Conservation (phyloP, 2,888 invertebrate genomes). For the Drosophila mimetica region DNA sequence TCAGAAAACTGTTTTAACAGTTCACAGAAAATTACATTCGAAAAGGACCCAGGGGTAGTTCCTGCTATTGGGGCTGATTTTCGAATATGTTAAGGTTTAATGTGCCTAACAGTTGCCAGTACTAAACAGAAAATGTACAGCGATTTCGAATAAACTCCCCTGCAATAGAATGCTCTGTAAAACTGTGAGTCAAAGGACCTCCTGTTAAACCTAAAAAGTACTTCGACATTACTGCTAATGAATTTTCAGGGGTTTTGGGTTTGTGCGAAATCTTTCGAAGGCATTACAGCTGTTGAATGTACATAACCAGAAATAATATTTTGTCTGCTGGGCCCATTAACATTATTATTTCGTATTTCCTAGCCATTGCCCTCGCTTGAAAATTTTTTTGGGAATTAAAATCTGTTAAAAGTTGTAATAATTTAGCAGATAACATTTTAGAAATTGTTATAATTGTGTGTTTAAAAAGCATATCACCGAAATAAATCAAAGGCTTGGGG, state of each 20-base stretch:
- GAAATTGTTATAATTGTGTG: no score
- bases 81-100: neutral
- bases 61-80: neutral
- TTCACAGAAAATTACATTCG: neutral
- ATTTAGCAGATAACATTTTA: no score
- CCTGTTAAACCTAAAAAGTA: no score
- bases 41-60: neutral
- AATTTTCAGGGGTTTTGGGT: neutral
- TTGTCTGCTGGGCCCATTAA: no score
- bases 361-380: no score
- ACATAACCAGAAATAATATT: neutral
- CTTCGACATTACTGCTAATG: neutral
- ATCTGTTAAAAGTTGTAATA: no score
- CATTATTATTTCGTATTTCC: no score
- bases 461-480: no score
- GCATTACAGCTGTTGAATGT: neutral
- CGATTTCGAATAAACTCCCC: neutral
- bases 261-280: neutral
- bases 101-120: no score
- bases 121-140: no score
- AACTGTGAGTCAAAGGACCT: neutral
- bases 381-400: no score
- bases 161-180: neutral
- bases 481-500: no score
- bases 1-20: neutral